These are phyloP conservation scores for Alces alces DNA, from an alignment of 2,113 vertebrate species.

Conservation along the genomic window DNA sequence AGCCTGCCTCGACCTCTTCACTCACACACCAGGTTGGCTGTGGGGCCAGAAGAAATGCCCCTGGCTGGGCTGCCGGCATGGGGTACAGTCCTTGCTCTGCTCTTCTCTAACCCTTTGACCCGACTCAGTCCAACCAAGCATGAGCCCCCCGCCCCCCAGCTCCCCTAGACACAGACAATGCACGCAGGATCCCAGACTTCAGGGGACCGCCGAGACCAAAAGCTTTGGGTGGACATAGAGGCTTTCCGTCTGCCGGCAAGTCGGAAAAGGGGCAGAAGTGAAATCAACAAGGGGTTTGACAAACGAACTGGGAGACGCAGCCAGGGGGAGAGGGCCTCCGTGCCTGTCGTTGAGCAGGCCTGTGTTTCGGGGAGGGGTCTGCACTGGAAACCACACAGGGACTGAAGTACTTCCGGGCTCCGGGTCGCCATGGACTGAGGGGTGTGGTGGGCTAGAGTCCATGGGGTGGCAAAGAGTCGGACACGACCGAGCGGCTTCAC, in stretches of 20 bases:
- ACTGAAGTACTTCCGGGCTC: too few species aligned
- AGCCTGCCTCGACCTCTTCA: neutral
- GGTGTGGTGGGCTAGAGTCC: too few species aligned
- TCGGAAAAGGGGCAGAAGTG: too few species aligned
- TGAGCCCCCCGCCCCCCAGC: fast-evolving
- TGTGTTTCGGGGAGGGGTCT: neutral
- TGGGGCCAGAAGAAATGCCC: neutral
- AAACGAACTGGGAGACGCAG: fast-evolving
- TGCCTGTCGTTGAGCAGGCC: neutral
- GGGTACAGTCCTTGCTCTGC: fast-evolving
- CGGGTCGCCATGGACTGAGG: too few species aligned
- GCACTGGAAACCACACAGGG: neutral
- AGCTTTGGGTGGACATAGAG: neutral
- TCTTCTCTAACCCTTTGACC: neutral
- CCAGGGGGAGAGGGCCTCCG: neutral
- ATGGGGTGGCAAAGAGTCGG: too few species aligned
- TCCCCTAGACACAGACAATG: neutral
- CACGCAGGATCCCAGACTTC: neutral
- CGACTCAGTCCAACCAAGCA: neutral
- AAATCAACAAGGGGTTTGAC: neutral
- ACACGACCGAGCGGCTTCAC: too few species aligned
- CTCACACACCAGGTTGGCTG: neutral
- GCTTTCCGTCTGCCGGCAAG: neutral
- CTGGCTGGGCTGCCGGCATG: too few species aligned
- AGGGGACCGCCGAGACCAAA: neutral